Conservation (phyloP, 1,140 invertebrate genomes). For the Trachymyrmex cornetzi region DNA sequence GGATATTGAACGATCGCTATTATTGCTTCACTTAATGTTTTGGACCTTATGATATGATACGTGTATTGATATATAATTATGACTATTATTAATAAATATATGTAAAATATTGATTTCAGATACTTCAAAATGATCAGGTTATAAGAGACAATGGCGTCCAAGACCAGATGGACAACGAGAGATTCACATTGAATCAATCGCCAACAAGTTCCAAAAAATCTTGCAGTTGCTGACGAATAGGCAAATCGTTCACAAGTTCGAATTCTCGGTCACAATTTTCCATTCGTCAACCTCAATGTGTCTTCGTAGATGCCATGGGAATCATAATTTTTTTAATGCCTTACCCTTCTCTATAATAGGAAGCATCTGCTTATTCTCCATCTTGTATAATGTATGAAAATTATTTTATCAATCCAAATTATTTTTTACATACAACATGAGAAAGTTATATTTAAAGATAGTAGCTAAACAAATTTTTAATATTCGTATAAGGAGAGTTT, state of each 20-base stretch:
- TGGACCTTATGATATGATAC: too few species aligned
- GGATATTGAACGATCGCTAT: not conserved
- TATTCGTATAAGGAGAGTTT: constrained; percentile 14
- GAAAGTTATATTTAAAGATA: constrained; percentile 7
- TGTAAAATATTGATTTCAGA: constrained; percentile 84
- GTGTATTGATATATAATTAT: constrained; percentile 8
- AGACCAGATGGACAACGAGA: constrained; percentile 87
- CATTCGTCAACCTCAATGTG: constrained; percentile 37
- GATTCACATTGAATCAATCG: constrained; percentile 89
- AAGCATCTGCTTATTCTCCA: constrained; percentile 17
- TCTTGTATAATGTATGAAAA: not conserved
- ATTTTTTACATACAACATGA: constrained; percentile 29
- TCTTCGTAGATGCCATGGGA: constrained; percentile 56
- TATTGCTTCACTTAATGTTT: not conserved
- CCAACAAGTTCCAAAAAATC: constrained; percentile 87
- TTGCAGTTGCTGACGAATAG: constrained; percentile 89
- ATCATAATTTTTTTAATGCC: constrained; percentile 16
- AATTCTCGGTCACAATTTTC: constrained; percentile 31
- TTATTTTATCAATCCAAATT: constrained; percentile 16
- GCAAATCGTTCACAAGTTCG: constrained; percentile 40
- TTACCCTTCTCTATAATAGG: constrained; percentile 37
- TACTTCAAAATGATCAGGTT: constrained; percentile 90
- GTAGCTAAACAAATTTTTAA: constrained; percentile 10
- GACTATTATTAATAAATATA: not conserved
- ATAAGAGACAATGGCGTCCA: constrained; percentile 89